A percentile compares a stretch with the other conserved stretches of the same genome.
Conservation (phyloP, 1,140 invertebrate genomes). For the Diorhabda carinulata region DNA sequence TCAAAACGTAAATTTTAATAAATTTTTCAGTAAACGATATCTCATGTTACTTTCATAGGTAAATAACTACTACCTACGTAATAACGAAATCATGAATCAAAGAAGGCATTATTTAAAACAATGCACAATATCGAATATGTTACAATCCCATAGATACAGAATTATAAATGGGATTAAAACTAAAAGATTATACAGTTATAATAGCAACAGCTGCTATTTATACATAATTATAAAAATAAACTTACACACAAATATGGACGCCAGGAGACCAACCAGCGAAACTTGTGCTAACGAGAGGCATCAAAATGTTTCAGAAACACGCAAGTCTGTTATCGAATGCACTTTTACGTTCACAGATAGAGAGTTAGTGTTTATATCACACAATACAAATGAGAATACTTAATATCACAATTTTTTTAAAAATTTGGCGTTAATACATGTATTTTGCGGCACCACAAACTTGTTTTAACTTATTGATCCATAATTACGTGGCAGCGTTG, state of each 20-base stretch:
- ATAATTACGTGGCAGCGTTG: conserved; percentile 44
- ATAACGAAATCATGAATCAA: too few relatives aligned
- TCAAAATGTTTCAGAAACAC: conserved; percentile 34
- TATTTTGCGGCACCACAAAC: conserved; percentile 41
- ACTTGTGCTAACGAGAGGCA: conserved; percentile 34
- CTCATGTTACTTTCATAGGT: too few relatives aligned
- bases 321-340: conserved; percentile 36
- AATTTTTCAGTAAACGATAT: too few relatives aligned
- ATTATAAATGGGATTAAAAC: neutral
- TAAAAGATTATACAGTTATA: too few relatives aligned
- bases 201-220: neutral
- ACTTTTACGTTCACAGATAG: conserved; percentile 32
- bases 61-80: too few relatives aligned
- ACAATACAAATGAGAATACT: conserved; percentile 45
- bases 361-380: conserved; percentile 39
- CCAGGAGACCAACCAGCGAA: conserved; percentile 36
- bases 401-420: conserved; percentile 48
- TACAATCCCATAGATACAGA: conserved; percentile 4
- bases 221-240: conserved; percentile 22
- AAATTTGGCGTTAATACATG: conserved; percentile 48
- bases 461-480: conserved; percentile 42
- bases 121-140: conserved; percentile 11
- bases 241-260: conserved; percentile 44
- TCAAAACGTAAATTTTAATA: too few relatives aligned
- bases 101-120: neutral